Evolutionary conservation across 1,140 invertebrate genomes (phyloP).

Genomic region (Hermatobates lingyangjiaoensis): DNA sequence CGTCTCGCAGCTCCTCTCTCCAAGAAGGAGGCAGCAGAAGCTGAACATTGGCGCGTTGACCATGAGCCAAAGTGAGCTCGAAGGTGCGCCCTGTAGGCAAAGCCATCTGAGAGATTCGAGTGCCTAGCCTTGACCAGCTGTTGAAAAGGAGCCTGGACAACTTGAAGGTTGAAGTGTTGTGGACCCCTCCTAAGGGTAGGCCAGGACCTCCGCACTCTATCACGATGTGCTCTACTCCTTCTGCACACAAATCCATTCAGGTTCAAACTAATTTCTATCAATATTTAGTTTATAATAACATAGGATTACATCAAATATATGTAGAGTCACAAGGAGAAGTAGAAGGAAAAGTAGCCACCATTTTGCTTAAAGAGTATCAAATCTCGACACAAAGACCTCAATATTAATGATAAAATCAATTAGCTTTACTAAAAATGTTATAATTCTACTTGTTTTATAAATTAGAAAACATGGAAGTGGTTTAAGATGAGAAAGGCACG

Average conservation of each 20-base stretch:
- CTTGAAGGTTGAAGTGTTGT: slow-evolving; percentile 45
- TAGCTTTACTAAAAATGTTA: too few species aligned
- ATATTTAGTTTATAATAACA: too few species aligned
- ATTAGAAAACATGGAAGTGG: too few species aligned
- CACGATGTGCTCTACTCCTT: slow-evolving; percentile 37
- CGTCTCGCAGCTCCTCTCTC: slow-evolving; percentile 61
- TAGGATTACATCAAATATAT: too few species aligned
- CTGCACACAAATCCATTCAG: background rate
- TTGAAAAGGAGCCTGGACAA: slow-evolving; percentile 52
- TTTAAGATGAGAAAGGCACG: too few species aligned
- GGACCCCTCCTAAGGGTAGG: slow-evolving; percentile 53
- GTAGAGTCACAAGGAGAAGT: too few species aligned
- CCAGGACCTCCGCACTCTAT: slow-evolving; percentile 60
- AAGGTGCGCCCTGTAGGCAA: slow-evolving; percentile 52
- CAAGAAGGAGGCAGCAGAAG: slow-evolving; percentile 61
- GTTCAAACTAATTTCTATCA: background rate
- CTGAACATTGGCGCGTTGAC: slow-evolving; percentile 55
- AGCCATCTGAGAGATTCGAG: slow-evolving; percentile 43
- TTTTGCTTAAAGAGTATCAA: too few species aligned
- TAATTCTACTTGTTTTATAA: too few species aligned
- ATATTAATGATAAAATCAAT: too few species aligned
- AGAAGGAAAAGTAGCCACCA: too few species aligned
- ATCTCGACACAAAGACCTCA: too few species aligned
- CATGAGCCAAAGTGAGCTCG: slow-evolving; percentile 56
- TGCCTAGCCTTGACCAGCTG: slow-evolving; percentile 39